Evolutionary conservation across 2,888 invertebrate species (phyloP).

Genomic region (Helleia helle): DNA sequence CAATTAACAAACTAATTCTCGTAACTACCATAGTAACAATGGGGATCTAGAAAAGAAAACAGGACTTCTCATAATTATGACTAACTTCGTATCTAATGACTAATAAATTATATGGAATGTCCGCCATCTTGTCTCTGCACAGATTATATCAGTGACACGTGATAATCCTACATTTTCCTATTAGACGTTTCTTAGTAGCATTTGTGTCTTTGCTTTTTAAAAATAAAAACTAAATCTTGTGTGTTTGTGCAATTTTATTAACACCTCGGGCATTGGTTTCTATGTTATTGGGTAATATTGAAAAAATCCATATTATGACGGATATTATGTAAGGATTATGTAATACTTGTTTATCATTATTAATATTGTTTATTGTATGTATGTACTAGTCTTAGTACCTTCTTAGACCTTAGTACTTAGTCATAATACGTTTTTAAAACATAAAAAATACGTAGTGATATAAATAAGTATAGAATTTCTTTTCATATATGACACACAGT

Average conservation of each 20-base stretch:
- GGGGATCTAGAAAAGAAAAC: constrained; percentile 10
- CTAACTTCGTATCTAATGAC: constrained; percentile 21
- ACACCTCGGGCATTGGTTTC: constrained; percentile 8
- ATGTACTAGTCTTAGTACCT: too few species aligned
- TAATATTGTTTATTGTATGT: too few species aligned
- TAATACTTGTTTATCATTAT: too few species aligned
- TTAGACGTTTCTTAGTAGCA: constrained; percentile 5
- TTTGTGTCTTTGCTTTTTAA: constrained; percentile 12
- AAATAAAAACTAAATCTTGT: constrained; percentile 11
- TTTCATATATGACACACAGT: too few species aligned
- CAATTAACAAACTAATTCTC: constrained; percentile 33
- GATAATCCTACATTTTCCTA: background rate
- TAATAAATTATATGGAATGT: constrained; percentile 15
- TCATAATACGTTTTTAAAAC: too few species aligned
- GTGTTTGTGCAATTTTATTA: constrained; percentile 9
- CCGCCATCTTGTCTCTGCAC: background rate
- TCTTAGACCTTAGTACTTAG: too few species aligned
- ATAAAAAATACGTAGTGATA: too few species aligned
- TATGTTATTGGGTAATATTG: too few species aligned
- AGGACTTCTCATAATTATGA: constrained; percentile 17
- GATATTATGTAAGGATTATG: too few species aligned
- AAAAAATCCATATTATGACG: too few species aligned
- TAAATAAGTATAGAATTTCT: too few species aligned
- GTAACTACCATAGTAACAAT: constrained; percentile 22
- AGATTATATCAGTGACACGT: background rate